Conservation (phyloP, 2,113 vertebrate genomes). For the Channa argus region DNA sequence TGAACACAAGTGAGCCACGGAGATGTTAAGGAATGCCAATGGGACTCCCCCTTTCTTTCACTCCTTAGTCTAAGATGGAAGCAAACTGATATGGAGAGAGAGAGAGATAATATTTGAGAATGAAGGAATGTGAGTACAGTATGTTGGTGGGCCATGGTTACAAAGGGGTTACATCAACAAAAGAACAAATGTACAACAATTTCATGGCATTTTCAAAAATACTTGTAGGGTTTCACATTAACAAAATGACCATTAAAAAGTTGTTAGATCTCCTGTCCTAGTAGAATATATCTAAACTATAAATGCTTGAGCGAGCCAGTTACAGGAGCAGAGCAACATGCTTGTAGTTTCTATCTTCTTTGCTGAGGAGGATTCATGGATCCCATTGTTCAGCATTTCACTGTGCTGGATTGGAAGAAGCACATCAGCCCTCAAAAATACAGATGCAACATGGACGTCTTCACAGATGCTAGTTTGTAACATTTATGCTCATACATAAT, state of each 20-base stretch:
- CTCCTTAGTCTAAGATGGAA: constrained; percentile 65
- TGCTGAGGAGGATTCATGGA: constrained; percentile 37
- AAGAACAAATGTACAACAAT: constrained; percentile 14
- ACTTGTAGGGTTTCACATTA: neutral
- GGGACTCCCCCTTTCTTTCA: constrained; percentile 69
- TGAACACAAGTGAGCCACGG: constrained; percentile 68
- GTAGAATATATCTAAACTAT: constrained; percentile 18
- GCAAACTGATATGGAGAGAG: constrained; percentile 59
- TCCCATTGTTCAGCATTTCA: constrained; percentile 57
- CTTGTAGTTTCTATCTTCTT: constrained; percentile 27
- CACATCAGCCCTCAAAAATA: constrained; percentile 54
- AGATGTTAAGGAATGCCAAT: constrained; percentile 77
- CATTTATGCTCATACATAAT: constrained; percentile 84
- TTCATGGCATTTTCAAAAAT: neutral
- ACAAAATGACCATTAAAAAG: neutral
- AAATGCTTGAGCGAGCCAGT: constrained; percentile 36
- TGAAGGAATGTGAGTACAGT: constrained; percentile 22
- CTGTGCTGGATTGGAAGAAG: constrained; percentile 49
- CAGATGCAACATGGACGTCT: constrained; percentile 63
- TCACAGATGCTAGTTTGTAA: constrained; percentile 77
- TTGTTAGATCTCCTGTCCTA: neutral
- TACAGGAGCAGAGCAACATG: constrained; percentile 10
- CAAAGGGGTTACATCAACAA: constrained; percentile 42
- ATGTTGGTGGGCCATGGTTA: constrained; percentile 21
- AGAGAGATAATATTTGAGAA: constrained; percentile 37